Evolutionary conservation across 2,888 invertebrate species (phyloP), one percentile per base, ranked within the genome.

Genomic region (Protodeltote pygarga): DNA sequence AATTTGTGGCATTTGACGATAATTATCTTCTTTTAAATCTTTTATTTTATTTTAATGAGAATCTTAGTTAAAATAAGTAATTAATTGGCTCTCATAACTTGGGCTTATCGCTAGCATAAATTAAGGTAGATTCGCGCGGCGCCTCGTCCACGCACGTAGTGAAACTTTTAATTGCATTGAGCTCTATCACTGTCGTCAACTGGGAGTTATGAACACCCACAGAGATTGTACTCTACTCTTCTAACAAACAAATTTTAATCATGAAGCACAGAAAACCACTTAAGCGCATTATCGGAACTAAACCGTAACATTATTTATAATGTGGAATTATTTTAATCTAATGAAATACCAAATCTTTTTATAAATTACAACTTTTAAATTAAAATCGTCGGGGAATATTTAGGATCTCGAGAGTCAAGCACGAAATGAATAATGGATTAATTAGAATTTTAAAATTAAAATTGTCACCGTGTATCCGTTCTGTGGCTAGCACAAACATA

Each of bases 101-200:
- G 78, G 71, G 82, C 83, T 88, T 89, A 90, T 87, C 86, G 82
- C 73, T 75, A 77, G 87, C 83, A 88, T 90, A 90, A 90, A 90
- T 90, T 89, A 89, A 90, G 89, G 87, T 87, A 73, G 81, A 83
- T 79, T 81, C 81, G 79, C 72, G 71, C 69, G 65, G 83, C 81
- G 85, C 81, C 82, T 79, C 87, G 85, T 83, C 88, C 91, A 91
- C 91, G 91, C 91, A 92, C 90, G 89, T 82, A 87, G 89, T 82
- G 80, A 86, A 92, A 92, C 90, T 92, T 92, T 92, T 92, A 92
- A 92, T 92, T 92, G 92, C 91, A 88, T 89, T 84, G 78, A 85
- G 85, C 83, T 87, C 87, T 86, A 89, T 90, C 89, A 88, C 82
- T 83, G 88, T 83, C 87, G 87, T 83, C 89, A 85, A 83, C 88